A percentile compares a stretch with the other conserved stretches of the same genome.
Evolutionary conservation across 2,888 invertebrate species (phyloP).

Genomic region (Argynnis bischoffii): DNA sequence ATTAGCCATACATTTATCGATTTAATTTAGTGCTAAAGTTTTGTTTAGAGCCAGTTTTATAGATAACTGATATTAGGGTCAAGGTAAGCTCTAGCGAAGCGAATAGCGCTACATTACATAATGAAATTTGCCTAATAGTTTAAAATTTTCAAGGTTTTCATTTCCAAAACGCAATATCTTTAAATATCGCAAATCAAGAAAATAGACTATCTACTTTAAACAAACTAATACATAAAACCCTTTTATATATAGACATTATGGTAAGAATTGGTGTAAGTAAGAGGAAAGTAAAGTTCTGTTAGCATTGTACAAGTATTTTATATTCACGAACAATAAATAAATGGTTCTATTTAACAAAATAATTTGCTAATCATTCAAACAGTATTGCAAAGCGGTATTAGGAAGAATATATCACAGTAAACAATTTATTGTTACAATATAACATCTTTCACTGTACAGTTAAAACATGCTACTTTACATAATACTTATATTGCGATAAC

Average conservation of each 20-base stretch:
- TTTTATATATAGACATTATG: no score
- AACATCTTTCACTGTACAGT: slow-evolving; percentile 30
- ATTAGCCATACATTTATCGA: no score
- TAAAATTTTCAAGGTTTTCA: background rate
- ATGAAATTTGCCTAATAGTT: slow-evolving; percentile 19
- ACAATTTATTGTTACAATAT: slow-evolving; percentile 41
- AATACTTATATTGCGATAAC: slow-evolving; percentile 28
- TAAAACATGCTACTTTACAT: slow-evolving; percentile 22
- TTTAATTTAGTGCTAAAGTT: background rate
- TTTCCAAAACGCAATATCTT: no score
- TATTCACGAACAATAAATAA: slow-evolving; percentile 47
- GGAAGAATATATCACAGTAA: slow-evolving; percentile 76
- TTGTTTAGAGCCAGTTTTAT: background rate
- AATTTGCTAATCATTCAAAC: slow-evolving; percentile 55
- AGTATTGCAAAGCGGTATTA: slow-evolving; percentile 56
- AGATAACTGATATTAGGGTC: slow-evolving; percentile 22
- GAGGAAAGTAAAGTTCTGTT: slow-evolving; percentile 22
- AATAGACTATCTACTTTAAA: no score
- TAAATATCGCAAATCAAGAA: no score
- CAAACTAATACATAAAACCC: no score
- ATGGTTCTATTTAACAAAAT: slow-evolving; percentile 52
- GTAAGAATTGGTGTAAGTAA: background rate
- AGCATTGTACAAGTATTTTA: slow-evolving; percentile 44
- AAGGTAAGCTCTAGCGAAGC: slow-evolving; percentile 44
- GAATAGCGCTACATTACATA: slow-evolving; percentile 46